A percentile compares a stretch with the other conserved stretches of the same genome.
Conservation (phyloP, 2,113 vertebrate genomes). For the Poeciliopsis turrubarensis region DNA sequence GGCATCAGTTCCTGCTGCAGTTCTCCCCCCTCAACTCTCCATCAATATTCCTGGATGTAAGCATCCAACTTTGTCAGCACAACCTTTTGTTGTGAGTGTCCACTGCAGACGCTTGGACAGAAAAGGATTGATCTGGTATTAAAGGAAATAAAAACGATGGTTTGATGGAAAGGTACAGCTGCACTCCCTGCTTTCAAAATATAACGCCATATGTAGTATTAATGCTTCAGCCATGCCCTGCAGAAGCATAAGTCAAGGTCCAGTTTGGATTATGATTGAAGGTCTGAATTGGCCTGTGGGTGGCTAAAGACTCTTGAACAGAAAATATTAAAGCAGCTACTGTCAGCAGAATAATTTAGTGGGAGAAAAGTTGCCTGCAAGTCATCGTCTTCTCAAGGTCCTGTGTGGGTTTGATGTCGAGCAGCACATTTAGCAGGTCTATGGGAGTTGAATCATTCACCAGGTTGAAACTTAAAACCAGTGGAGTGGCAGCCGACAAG, state of each 20-base stretch:
- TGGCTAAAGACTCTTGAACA: slow-evolving; percentile 9
- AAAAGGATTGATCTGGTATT: too few relatives aligned
- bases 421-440: background rate
- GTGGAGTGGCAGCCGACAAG: background rate
- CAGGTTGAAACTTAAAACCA: slow-evolving; percentile 17
- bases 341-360: background rate
- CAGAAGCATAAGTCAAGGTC: background rate
- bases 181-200: too few relatives aligned
- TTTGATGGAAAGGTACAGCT: too few relatives aligned
- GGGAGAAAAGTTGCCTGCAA: background rate
- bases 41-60: too few relatives aligned
- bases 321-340: slow-evolving; percentile 16
- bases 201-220: too few relatives aligned
- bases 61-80: too few relatives aligned
- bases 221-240: background rate
- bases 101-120: too few relatives aligned
- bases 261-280: slow-evolving; percentile 6
- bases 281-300: slow-evolving; percentile 29
- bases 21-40: too few relatives aligned
- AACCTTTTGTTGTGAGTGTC: too few relatives aligned
- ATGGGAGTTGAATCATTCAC: background rate
- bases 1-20: too few relatives aligned
- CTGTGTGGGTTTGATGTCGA: slow-evolving; percentile 15
- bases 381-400: slow-evolving; percentile 28
- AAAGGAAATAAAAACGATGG: background rate